Conservation (phyloP, 1,140 invertebrate species). For the Drosophila micromelanica region DNA sequence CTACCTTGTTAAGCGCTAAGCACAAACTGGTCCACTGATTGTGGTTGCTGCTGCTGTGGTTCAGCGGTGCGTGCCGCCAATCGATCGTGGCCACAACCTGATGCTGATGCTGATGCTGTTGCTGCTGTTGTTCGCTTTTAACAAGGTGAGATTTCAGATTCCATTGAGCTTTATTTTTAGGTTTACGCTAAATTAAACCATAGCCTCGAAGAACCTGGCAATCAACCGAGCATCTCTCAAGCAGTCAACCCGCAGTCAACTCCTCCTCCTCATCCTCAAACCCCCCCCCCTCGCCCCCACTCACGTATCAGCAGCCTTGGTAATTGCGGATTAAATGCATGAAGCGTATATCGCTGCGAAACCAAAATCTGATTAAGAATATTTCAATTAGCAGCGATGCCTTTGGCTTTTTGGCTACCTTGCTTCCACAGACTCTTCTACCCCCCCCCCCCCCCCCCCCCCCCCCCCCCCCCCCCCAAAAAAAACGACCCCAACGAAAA, state of each 20-base stretch:
- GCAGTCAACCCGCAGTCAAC: neutral
- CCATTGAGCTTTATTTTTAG: conserved; percentile 61
- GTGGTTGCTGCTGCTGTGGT: conserved; percentile 3
- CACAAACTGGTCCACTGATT: conserved; percentile 41
- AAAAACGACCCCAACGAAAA: too few relatives aligned
- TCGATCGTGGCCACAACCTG: conserved; percentile 24
- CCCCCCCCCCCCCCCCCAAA: too few relatives aligned
- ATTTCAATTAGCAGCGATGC: conserved; percentile 74
- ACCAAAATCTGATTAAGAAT: conserved; percentile 80
- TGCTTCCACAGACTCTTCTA: neutral
- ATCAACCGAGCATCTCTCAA: conserved; percentile 12
- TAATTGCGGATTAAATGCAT: conserved; percentile 80
- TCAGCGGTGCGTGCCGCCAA: conserved; percentile 45
- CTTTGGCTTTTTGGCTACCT: conserved; percentile 9
- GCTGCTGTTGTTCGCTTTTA: conserved; percentile 4
- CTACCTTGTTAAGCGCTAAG: conserved; percentile 79
- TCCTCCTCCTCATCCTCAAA: neutral
- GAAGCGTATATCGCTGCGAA: conserved; percentile 53
- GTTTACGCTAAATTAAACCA: conserved; percentile 74
- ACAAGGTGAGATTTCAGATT: conserved; percentile 25
- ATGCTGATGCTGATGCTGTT: neutral
- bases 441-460: too few relatives aligned
- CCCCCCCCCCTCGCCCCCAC: too few relatives aligned
- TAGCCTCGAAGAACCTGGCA: conserved; percentile 16
- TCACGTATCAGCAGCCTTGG: conserved; percentile 23